These are phyloP conservation scores for Globodera rostochiensis DNA, from an alignment of 1,140 invertebrate species.

Conservation along the genomic window DNA sequence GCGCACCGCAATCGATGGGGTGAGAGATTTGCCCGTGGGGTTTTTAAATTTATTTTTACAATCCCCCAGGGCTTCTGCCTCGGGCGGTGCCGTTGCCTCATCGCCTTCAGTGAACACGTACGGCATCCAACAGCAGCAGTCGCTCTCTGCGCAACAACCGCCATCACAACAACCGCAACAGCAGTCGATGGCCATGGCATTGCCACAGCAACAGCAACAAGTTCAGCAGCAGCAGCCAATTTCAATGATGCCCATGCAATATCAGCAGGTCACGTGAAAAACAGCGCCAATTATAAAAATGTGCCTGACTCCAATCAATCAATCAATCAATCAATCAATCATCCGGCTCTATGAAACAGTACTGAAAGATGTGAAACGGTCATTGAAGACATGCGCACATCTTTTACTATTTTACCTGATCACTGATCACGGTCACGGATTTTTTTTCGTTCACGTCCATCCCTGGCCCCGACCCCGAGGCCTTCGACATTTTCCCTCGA, in stretches of 20 bases:
- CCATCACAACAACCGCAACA: neutral
- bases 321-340: too few relatives aligned
- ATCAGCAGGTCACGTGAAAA: neutral
- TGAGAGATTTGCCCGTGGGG: too few relatives aligned
- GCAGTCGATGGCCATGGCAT: neutral
- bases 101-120: neutral
- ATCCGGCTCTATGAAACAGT: too few relatives aligned
- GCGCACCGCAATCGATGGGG: neutral
- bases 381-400: too few relatives aligned
- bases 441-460: too few relatives aligned
- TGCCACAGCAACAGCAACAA: conserved; percentile 18
- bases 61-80: neutral
- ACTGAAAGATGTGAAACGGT: too few relatives aligned
- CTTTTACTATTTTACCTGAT: too few relatives aligned
- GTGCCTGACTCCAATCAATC: neutral
- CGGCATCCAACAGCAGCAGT: neutral
- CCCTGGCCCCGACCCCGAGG: too few relatives aligned
- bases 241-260: neutral
- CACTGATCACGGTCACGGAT: too few relatives aligned
- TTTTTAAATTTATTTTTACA: too few relatives aligned
- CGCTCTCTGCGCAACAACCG: neutral
- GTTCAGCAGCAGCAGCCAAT: conserved; percentile 12
- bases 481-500: neutral
- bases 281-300: neutral
- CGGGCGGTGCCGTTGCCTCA: too few relatives aligned